Base-by-base conservation (phyloP, 2,888 invertebrate species). In the Cynaeus angustus region DNA sequence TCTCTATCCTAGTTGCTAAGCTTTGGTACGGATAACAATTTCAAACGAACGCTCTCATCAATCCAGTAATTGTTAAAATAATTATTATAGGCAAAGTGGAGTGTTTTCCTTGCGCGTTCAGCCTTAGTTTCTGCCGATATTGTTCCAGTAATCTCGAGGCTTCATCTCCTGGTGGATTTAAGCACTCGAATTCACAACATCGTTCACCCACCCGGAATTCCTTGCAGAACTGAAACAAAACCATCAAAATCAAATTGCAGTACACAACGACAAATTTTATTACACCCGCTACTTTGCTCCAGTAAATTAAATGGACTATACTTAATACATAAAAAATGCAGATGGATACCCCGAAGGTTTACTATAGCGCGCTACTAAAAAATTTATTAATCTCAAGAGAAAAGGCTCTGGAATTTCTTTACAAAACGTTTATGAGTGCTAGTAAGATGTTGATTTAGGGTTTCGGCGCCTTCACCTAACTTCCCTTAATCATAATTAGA, bases 111-210 rank as follows among this genome's bases (percentile, higher is more conserved):
- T 68, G 68, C 43, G 72, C 67, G 66, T 68, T 75, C 52, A 68
- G 53, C 52, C 61, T 73, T 50, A 75, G 62, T 67, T 75, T 78
- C 52, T 77, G 77, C 64, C 83, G 74, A 64, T 84, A 83, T 64
- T 78, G 74, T 62, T 82, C 82, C 56, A 84, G 71, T 72, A 81
- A 74, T 70, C 79, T 82, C 8, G 79, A 80, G 3, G 83, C 82
- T 66, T 90, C 90, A 77, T 91, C 89, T 0, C 91, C 91, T 0
- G 91, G 91, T 0, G 91, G 91, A 85, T 95, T 94, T 77, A 95
- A 87, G 84, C 96, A 97, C 82, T 92, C 92, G 85, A 96, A 96
- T 82, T 96, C 94, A 83, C 96, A 96, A 86, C 96, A 97, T 69
- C 93, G 88, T 82, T 92, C 92, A 58, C 94, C 94, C 56, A 94